Conservation (phyloP, 2,113 vertebrate genomes). For the Macrotus californicus region DNA sequence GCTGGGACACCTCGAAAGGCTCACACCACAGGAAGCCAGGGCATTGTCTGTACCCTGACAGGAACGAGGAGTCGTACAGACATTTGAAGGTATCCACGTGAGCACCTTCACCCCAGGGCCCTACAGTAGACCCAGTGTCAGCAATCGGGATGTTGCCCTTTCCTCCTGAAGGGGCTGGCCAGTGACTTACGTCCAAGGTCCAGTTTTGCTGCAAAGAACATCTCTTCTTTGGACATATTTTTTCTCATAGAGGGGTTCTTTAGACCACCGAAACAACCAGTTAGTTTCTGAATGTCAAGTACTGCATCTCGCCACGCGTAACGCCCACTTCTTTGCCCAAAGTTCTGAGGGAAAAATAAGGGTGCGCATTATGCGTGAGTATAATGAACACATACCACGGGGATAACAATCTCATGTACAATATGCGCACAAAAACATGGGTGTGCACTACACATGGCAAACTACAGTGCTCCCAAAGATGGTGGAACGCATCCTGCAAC, state of each 20-base stretch:
- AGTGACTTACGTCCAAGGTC: neutral
- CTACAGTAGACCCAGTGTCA: fast-evolving
- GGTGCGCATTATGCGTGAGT: no score
- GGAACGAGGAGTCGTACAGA: neutral
- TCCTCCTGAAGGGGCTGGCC: fast-evolving
- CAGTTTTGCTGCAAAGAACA: neutral
- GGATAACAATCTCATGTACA: no score
- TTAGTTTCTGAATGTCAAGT: neutral
- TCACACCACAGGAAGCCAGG: neutral
- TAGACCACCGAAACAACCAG: neutral
- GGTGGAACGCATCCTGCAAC: neutral
- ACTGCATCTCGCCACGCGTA: no score
- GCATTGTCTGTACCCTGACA: neutral
- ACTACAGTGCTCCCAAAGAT: neutral
- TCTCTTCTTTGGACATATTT: neutral
- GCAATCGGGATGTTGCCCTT: neutral
- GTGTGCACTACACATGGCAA: no score
- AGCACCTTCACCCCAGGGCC: neutral
- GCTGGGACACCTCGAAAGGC: neutral
- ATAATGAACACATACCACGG: no score
- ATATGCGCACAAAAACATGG: no score
- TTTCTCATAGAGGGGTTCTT: neutral
- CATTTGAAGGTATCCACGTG: fast-evolving
- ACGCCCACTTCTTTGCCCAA: no score
- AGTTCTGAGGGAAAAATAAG: no score